Evolutionary conservation across 1,140 invertebrate species (phyloP).

Genomic region (Nasonia longicornis): DNA sequence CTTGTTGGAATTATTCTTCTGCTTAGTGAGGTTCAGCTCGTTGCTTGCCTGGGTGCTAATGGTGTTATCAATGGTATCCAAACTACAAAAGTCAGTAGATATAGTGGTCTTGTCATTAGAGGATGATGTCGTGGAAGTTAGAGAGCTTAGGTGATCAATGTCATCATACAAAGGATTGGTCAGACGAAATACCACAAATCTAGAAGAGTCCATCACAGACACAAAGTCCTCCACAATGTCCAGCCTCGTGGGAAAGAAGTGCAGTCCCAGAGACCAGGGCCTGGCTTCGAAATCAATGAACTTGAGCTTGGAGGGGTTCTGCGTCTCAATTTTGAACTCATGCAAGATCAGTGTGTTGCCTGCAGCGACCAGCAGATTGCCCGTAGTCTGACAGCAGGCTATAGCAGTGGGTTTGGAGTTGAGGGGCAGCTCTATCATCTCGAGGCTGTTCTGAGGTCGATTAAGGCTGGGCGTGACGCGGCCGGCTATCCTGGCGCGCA

Average conservation of each 20-base stretch:
- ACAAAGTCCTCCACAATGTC: conserved; percentile 74
- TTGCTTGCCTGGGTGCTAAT: conserved; percentile 24
- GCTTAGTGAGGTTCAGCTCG: conserved; percentile 45
- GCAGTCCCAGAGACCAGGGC: conserved; percentile 68
- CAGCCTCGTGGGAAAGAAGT: conserved; percentile 69
- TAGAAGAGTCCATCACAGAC: conserved; percentile 66
- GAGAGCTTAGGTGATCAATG: conserved; percentile 59
- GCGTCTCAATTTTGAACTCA: conserved; percentile 73
- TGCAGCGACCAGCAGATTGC: conserved; percentile 73
- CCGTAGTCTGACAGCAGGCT: conserved; percentile 75
- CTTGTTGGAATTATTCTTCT: conserved; percentile 43
- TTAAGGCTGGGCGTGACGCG: conserved; percentile 75
- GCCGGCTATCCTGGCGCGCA: conserved; percentile 79
- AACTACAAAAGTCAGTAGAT: conserved; percentile 57
- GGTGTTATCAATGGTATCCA: conserved; percentile 49
- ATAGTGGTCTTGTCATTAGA: conserved; percentile 60
- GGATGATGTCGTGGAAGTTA: conserved; percentile 59
- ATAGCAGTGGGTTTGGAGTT: conserved; percentile 71
- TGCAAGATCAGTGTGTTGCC: conserved; percentile 71
- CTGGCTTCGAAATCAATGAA: conserved; percentile 77
- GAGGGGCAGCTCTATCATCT: conserved; percentile 79
- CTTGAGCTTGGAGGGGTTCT: conserved; percentile 74
- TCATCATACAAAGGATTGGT: conserved; percentile 65
- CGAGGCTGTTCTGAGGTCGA: conserved; percentile 71
- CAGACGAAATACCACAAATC: conserved; percentile 59